Evolutionary conservation across 2,888 invertebrate genomes (phyloP).

Genomic region (Conchocele bisecta): DNA sequence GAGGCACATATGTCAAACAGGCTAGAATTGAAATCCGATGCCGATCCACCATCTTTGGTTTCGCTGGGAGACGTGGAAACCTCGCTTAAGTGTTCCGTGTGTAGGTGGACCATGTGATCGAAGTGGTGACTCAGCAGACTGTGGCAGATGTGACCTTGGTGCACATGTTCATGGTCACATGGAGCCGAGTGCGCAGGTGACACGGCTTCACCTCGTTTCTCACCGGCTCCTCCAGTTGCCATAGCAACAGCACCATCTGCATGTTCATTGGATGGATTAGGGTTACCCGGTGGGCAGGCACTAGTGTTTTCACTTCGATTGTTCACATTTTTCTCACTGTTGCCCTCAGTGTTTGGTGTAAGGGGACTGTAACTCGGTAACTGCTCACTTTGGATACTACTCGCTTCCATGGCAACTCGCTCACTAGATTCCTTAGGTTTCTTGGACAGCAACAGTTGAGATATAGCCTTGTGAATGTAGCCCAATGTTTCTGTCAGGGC

Average conservation of each 20-base stretch:
- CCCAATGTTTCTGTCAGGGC: conserved; percentile 76
- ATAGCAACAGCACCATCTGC: not conserved
- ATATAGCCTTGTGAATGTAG: conserved; percentile 76
- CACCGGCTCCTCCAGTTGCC: not conserved
- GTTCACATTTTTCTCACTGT: not conserved
- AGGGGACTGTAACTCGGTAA: not conserved
- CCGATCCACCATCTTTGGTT: no score
- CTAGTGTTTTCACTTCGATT: not conserved
- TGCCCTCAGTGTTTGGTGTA: no score
- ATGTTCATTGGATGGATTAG: no score
- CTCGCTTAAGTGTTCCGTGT: conserved; percentile 38
- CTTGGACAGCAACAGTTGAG: conserved; percentile 71
- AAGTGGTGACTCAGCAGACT: conserved; percentile 50
- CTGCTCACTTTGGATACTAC: not conserved
- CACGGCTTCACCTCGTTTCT: not conserved
- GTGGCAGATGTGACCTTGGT: conserved; percentile 48
- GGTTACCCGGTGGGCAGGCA: not conserved
- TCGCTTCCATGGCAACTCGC: not conserved
- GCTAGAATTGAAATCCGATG: conserved; percentile 38
- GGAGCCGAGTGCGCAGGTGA: not conserved
- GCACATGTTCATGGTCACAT: conserved; percentile 11
- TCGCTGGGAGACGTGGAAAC: conserved; percentile 17
- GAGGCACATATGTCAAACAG: conserved; percentile 61
- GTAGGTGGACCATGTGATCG: conserved; percentile 54
- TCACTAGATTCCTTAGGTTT: conserved; percentile 46